A percentile compares a stretch with the other conserved stretches of the same genome.
phyloP scores from a whole-genome alignment of 2,797 vertebrate species.

The Notolepis coatsorum region DNA sequence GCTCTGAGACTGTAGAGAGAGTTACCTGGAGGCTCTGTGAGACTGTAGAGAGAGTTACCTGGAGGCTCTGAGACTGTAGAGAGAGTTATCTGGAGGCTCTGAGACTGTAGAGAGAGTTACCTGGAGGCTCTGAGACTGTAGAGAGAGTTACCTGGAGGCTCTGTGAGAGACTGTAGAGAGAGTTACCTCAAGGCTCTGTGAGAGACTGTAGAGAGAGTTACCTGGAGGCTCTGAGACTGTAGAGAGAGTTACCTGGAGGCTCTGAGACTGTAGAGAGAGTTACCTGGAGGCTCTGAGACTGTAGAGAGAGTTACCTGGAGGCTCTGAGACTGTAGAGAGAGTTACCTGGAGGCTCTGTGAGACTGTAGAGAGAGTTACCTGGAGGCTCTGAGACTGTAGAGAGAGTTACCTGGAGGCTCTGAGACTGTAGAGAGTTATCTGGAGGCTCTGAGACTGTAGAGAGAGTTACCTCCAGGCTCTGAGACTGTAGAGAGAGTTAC shows the following conservation, averaged over 20 bases:
- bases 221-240: neutral
- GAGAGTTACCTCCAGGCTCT: neutral
- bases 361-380: neutral
- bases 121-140: neutral
- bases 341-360: neutral
- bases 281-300: neutral
- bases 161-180: neutral
- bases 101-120: neutral
- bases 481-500: neutral
- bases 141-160: neutral
- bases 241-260: neutral
- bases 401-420: neutral
- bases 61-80: neutral
- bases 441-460: neutral
- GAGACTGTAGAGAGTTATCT: neutral
- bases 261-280: neutral
- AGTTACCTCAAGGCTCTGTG: neutral
- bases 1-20: neutral
- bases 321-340: neutral
- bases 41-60: neutral
- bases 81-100: neutral
- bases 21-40: neutral
- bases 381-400: neutral
- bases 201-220: neutral
- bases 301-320: neutral